Evolutionary conservation across 2,113 vertebrate genomes (phyloP), one percentile per base, ranked within the genome.

Genomic region (Pardalotus punctatus): DNA sequence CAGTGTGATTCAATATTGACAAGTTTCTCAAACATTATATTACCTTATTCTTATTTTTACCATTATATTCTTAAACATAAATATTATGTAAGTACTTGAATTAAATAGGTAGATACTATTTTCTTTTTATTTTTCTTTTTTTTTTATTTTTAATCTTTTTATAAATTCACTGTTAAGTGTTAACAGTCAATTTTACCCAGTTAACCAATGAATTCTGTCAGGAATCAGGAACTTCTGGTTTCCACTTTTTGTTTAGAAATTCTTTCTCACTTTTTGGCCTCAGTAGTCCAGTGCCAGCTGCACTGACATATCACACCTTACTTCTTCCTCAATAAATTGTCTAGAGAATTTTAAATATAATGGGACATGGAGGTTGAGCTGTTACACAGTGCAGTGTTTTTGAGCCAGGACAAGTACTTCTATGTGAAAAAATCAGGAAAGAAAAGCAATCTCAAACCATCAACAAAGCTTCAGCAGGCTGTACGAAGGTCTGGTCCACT

Each of bases 81-180:
- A 45, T 73, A 31, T 79, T 88, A 79, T 57, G 43, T 93, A 53
- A 85, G 4, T 45, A 65, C 13, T 91, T 64, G n/a, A 86, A 81
- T 74, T 35, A 61, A 83, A 65, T 31, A 61, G 6, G 11, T 67
- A 73, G 22, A 35, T 43, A 25, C 0, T 74, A 11, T 48, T 65
- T 33, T 82, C 4, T 64, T 2, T 22, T 0, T 3, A n/a, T 53
- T 12, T 22, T 5, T 33, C 1, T 24, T 3, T n/a, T 3, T 56
- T 13, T 10, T 36, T 50, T 31, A 42, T 38, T 15, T 53, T 20
- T 21, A 29, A 10, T 3, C 7, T 5, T 35, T 45, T 82, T 24
- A 31, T 31, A 65, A 22, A 67, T 47, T 51, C 23, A 5, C 18
- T 20, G 2, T 36, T 78, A 87, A 79, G 70, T 70, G 12, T 20